phyloP scores from a whole-genome alignment of 2,888 invertebrate species.

The Ophion obscuratus region DNA sequence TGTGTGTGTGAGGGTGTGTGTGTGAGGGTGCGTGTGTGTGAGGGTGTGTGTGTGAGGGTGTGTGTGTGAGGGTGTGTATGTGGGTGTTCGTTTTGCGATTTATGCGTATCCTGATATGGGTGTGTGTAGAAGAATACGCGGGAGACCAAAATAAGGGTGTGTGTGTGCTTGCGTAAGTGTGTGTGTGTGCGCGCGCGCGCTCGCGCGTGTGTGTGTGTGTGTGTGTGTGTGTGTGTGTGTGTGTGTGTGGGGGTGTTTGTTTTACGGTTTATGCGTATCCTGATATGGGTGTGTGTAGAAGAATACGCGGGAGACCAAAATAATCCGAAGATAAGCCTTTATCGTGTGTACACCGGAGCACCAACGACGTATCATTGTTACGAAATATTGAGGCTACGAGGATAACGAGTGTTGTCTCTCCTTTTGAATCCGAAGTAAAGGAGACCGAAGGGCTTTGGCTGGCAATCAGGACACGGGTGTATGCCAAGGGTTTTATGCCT shows the following conservation, averaged over 20 bases:
- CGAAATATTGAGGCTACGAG: slow-evolving; percentile 7
- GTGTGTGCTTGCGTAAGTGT: too few relatives aligned
- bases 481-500: not conserved
- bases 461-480: not conserved
- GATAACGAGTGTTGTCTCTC: slow-evolving; percentile 1
- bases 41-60: too few relatives aligned
- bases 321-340: slow-evolving; percentile 52
- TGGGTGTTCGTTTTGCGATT: not conserved
- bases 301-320: not conserved
- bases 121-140: not conserved
- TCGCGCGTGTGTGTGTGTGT: too few relatives aligned
- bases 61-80: too few relatives aligned
- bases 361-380: slow-evolving; percentile 43
- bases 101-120: not conserved
- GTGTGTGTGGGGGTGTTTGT: not conserved
- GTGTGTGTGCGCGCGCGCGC: too few relatives aligned
- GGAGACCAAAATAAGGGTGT: slow-evolving; percentile 12
- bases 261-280: not conserved
- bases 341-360: slow-evolving; percentile 34
- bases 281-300: not conserved
- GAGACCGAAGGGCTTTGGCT: not conserved
- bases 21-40: too few relatives aligned
- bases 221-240: too few relatives aligned
- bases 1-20: too few relatives aligned
- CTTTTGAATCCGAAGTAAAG: not conserved